Evolutionary conservation across 2,797 vertebrate genomes (phyloP), one percentile per base, ranked within the genome.

Genomic region (Cyclura pinguis): DNA sequence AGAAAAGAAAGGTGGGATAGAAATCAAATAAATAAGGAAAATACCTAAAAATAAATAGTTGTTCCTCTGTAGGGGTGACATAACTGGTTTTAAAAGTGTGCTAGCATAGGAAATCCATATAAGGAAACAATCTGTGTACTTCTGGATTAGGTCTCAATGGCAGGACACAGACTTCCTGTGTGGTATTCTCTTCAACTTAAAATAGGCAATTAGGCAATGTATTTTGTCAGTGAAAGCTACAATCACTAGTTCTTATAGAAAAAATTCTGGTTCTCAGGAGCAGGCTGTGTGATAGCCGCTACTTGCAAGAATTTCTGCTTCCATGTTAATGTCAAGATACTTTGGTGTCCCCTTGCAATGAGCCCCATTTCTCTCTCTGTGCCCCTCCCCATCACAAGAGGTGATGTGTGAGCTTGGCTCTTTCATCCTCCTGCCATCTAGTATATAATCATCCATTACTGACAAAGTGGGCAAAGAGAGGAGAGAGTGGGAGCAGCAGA

Each of bases 51-150:
- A 52, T 52, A 52, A 52, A 52, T 52, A 12, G 52, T 57, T 57
- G 12, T 29, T 42, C 2, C 24, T 5, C 14, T 27, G 93, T 85
- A 93, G 69, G 91, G 93, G 86, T 82, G 14, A 14, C 35, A 81
- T 93, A 77, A 92, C 95, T 93, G 89, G 93, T 94, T 94, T 87
- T 86, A 80, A 92, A 95, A 81, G 57, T 91, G 73, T 67, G 76
- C 72, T 78, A 50, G 57, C 38, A 32, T 42, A 42, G 24, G n/a
- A 32, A 85, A 77, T 38, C 74, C n/a, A 6, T 64, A 14, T 24
- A 84, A 20, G n/a, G n/a, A 22, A 84, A 78, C 20, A 29, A 55
- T 32, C 9, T 84, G 22, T 52, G 12, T 50, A 22, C 42, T 76
- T 89, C 35, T 76, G n/a, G 62, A 55, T 35, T 69, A 35, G 52